Evolutionary conservation across 2,888 invertebrate species (phyloP), one percentile per base, ranked within the genome.

Genomic region (Calliphora vomitoria): DNA sequence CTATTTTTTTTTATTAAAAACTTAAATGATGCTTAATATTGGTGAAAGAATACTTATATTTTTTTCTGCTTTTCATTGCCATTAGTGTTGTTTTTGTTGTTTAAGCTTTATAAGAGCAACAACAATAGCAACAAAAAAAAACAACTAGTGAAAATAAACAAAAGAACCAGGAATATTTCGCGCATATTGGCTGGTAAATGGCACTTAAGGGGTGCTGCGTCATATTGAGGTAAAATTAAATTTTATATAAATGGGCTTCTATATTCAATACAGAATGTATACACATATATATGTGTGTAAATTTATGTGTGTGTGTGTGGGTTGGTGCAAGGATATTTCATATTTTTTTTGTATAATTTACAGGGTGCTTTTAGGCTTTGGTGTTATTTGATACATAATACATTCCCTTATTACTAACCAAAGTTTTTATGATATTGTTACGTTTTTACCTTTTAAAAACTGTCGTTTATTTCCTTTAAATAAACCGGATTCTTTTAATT

Each of bases 181-280:
- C 41, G 41, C 38, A 62, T 55, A 55, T 81, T 74, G 62, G 72
- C 53, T 81, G 44, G 64, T 62, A 62, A 81, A 64, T 64, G 50
- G 64, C 55, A 55, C 81, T 72, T 81, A 20, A 44, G 81, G 64
- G 64, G 55, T 53, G 44, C n/a, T 62, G 64, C 72, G 62, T 64
- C 62, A 66, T 81, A 66, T 66, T 81, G 81, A 44, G 78, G 64
- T 55, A 11, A 66, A 72, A 53, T 81, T 64, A 64, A 64, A 81
- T 81, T 81, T 75, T 31, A 68, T 50, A 47, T 62, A 60, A 75
- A 47, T 75, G 75, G 35, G 38, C 31, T 53, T 60, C 5, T 79
- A 15, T 15, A 20, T 31, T 53, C n/a, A 11, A 8, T 60, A 8
- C 18, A 2, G 11, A 25, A 58, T 31, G 31, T 13, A 25, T 31